Percentiles rank a stretch among this genome's conserved stretches.
phyloP scores from a whole-genome alignment of 2,888 invertebrate species.

The Melipona bicolor region DNA sequence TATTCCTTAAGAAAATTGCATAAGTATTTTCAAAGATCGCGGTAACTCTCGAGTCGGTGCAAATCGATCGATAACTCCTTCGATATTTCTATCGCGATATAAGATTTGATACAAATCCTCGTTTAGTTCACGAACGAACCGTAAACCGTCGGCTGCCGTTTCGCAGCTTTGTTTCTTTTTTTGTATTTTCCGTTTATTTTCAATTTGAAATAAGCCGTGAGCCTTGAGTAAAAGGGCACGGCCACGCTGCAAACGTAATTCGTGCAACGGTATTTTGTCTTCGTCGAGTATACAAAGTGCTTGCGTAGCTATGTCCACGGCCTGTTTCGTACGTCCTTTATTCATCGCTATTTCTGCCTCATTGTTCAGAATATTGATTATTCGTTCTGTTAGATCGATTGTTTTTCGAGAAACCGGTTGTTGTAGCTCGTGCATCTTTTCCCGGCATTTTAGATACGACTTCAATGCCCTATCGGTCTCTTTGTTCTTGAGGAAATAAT shows the following conservation, averaged over 20 bases:
- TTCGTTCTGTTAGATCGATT: slow-evolving; percentile 54
- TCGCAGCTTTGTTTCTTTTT: slow-evolving; percentile 9
- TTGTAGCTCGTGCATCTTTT: background rate
- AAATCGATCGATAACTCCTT: slow-evolving; percentile 60
- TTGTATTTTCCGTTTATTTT: background rate
- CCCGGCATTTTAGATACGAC: slow-evolving; percentile 31
- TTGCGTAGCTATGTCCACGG: background rate
- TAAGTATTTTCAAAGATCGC: slow-evolving; percentile 57
- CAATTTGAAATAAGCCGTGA: slow-evolving; percentile 23
- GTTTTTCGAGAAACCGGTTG: slow-evolving; percentile 8
- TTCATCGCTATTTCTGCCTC: slow-evolving; percentile 34
- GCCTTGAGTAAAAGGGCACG: slow-evolving; percentile 32
- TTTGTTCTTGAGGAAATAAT: slow-evolving; percentile 25
- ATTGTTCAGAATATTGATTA: slow-evolving; percentile 64
- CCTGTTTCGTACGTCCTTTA: slow-evolving; percentile 18
- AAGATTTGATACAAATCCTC: slow-evolving; percentile 24
- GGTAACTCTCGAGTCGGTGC: slow-evolving; percentile 56
- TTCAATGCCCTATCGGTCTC: slow-evolving; percentile 32
- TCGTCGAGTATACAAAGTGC: slow-evolving; percentile 38
- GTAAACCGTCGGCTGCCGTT: slow-evolving; percentile 38
- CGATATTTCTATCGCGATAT: slow-evolving; percentile 20
- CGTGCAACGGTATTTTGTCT: slow-evolving; percentile 9
- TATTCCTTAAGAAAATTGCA: slow-evolving; percentile 26
- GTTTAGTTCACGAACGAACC: slow-evolving; percentile 24
- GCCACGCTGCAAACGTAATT: slow-evolving; percentile 34